Conservation (phyloP, 1,140 invertebrate genomes). For the Chelonus insularis region DNA sequence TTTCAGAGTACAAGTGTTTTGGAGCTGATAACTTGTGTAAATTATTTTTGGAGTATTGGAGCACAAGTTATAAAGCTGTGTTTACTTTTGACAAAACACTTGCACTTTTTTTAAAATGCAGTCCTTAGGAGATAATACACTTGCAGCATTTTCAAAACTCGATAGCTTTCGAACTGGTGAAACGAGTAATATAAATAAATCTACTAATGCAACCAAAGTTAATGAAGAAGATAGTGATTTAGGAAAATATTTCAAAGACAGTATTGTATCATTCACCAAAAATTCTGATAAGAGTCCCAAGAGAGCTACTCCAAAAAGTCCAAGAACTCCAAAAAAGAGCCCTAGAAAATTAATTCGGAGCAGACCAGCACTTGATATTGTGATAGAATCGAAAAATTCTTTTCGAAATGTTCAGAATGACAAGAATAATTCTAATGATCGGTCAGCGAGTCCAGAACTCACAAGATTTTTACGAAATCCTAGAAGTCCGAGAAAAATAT, state of each 20-base stretch:
- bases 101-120: slow-evolving; percentile 21
- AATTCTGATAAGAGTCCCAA: background rate
- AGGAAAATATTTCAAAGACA: slow-evolving; percentile 33
- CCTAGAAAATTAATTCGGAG: background rate
- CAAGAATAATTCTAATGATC: too few relatives aligned
- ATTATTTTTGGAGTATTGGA: slow-evolving; percentile 3
- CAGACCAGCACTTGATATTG: too few relatives aligned
- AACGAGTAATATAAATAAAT: background rate
- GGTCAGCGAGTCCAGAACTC: too few relatives aligned
- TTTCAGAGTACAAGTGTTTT: too few relatives aligned
- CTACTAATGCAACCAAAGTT: background rate
- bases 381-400: too few relatives aligned
- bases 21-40: too few relatives aligned
- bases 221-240: slow-evolving; percentile 29
- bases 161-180: slow-evolving; percentile 9
- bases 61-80: background rate
- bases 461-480: background rate
- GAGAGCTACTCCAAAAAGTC: background rate
- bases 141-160: slow-evolving; percentile 30
- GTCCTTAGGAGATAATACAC: slow-evolving; percentile 35
- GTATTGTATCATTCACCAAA: background rate
- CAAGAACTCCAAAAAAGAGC: background rate
- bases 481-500: background rate
- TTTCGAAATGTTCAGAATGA: too few relatives aligned
- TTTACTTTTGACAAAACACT: background rate